These are phyloP conservation scores for Limnephilus rhombicus DNA, from an alignment of 2,888 invertebrate species.

Conservation along the genomic window DNA sequence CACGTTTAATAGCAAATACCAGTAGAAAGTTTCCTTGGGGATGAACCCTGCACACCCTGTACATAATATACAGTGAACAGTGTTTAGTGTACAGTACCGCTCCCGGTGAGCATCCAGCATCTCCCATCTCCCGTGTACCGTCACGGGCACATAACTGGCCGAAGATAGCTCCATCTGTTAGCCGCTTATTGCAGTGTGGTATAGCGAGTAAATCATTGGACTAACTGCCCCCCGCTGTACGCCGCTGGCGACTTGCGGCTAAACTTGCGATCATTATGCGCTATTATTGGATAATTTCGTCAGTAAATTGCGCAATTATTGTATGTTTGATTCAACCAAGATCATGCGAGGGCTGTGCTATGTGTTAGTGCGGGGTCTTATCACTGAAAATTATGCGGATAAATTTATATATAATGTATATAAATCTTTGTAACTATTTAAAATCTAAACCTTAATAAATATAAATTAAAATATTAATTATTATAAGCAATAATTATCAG, in stretches of 20 bases:
- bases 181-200: slow-evolving; percentile 50
- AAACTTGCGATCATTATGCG: slow-evolving; percentile 45
- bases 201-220: slow-evolving; percentile 45
- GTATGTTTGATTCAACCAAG: slow-evolving; percentile 1
- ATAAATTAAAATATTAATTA: no score
- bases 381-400: neutral
- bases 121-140: slow-evolving; percentile 10
- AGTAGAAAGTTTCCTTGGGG: neutral
- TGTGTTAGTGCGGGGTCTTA: neutral
- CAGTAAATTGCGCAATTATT: slow-evolving; percentile 43
- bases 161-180: slow-evolving; percentile 50
- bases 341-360: neutral
- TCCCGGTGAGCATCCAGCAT: slow-evolving; percentile 18
- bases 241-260: slow-evolving; percentile 46
- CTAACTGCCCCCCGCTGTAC: slow-evolving; percentile 49
- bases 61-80: neutral
- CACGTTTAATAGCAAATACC: neutral
- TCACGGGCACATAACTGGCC: slow-evolving; percentile 34
- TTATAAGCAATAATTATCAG: no score
- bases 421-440: no score
- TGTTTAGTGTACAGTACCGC: slow-evolving; percentile 10
- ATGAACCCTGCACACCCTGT: neutral
- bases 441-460: no score
- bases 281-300: slow-evolving; percentile 44
- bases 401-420: no score